Evolutionary conservation across 1,140 invertebrate species (phyloP).

Genomic region (Caenorhabditis elegans): DNA sequence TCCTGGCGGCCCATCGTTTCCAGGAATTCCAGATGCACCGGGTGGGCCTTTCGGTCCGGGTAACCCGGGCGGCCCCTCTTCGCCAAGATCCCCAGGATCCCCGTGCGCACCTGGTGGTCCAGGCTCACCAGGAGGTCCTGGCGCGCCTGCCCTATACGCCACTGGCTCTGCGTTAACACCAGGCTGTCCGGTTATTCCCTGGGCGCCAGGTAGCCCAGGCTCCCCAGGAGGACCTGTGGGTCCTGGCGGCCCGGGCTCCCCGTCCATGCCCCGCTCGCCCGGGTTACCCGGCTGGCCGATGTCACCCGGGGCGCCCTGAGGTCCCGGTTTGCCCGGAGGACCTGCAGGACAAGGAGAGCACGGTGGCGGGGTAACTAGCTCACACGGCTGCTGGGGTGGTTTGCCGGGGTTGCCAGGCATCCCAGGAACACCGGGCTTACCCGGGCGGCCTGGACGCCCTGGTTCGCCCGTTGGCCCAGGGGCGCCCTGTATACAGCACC

Average conservation of each 20-base stretch:
- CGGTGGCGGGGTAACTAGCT: slow-evolving; percentile 1
- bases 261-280: not conserved
- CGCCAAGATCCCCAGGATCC: not conserved
- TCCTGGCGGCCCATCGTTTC: not conserved
- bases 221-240: slow-evolving; percentile 1
- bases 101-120: not conserved
- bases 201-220: not conserved
- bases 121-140: not conserved
- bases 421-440: not conserved
- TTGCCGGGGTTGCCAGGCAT: not conserved
- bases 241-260: not conserved
- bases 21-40: not conserved
- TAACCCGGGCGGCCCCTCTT: not conserved
- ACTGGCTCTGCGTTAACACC: not conserved
- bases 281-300: not conserved
- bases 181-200: not conserved
- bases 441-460: not conserved
- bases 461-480: not conserved
- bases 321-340: not conserved
- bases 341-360: not conserved
- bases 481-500: not conserved
- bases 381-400: not conserved
- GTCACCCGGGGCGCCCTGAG: not conserved
- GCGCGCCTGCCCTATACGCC: not conserved
- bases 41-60: not conserved